Evolutionary conservation across 2,113 vertebrate genomes (phyloP), one percentile per base, ranked within the genome.

Genomic region (Boulengeromyrus knoepffleri): DNA sequence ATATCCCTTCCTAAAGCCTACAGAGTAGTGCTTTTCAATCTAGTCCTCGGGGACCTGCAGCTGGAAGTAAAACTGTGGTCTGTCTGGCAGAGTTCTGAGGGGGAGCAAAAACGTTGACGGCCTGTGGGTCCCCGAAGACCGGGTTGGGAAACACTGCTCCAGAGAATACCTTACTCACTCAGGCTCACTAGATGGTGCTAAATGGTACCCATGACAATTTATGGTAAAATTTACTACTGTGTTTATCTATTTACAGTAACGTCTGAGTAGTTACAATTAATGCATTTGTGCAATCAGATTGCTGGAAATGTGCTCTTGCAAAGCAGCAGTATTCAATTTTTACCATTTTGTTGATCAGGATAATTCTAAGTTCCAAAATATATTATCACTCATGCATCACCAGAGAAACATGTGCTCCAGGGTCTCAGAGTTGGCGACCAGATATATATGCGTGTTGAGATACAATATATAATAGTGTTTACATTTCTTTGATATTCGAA

Each of bases 281-380:
- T 39, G 21, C 12, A 77, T 80, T 80, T 80, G 74, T 77, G 70
- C 36, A 39, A 17, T 42, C 74, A 39, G 15, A 80, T 80, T 39
- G 17, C 36, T 42, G 36, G n/a, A 70, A 70, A 70, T 70, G 62
- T 70, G n/a, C 62, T 70, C n/a, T 27, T 70, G 62, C n/a, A 70
- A 70, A 27, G 62, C 42, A 47, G 36, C 53, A 58, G 12, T 88
- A 58, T 52, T 80, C 13, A 74, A 27, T 84, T 42, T 50, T 89
- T 56, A 36, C 83, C 39, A 56, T 53, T 83, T 46, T 56, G 6
- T 83, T 52, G 19, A 53, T 83, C 74, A 1, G 45, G 19, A 77
- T 19, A 36, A 27, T 21, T 77, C 46, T 77, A 80, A 77, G 80
- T 53, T 89, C 80, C 6, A 52, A 84, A 89, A 84, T 89, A 66